A percentile compares a stretch with the other conserved stretches of the same genome.
These are phyloP conservation scores for Conistra vaccinii DNA, from an alignment of 2,888 invertebrate genomes.

Conservation along the genomic window DNA sequence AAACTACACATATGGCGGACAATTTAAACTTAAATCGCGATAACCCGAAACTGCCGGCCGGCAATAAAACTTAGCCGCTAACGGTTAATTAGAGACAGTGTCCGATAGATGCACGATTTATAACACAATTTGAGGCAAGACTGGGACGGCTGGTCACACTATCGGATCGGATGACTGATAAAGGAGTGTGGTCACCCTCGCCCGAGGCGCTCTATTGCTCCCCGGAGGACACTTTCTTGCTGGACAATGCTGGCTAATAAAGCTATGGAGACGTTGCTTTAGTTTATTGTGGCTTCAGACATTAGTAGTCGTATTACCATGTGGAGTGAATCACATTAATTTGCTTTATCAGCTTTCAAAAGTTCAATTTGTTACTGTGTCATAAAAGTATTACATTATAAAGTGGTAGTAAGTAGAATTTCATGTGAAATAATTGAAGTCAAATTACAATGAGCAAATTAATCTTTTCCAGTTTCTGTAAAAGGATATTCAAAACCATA, in stretches of 20 bases:
- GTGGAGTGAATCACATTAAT: conserved; percentile 28
- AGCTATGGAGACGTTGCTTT: conserved; percentile 64
- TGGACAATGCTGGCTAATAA: conserved; percentile 73
- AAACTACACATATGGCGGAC: conserved; percentile 82
- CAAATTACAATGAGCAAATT: not conserved
- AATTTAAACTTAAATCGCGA: conserved; percentile 84
- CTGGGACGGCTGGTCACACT: conserved; percentile 70
- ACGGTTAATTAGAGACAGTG: conserved; percentile 87
- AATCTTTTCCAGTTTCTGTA: not conserved
- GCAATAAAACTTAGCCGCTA: conserved; percentile 86
- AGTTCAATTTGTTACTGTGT: too few relatives aligned
- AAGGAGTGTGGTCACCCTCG: conserved; percentile 83
- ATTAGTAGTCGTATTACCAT: conserved; percentile 66
- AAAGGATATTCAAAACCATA: not conserved
- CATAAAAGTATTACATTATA: not conserved
- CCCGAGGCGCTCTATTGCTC: conserved; percentile 79
- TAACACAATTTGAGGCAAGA: conserved; percentile 74
- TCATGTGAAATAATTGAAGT: not conserved
- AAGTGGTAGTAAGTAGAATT: not conserved
- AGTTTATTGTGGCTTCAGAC: conserved; percentile 57
- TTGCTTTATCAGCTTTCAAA: not conserved
- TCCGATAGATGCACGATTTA: conserved; percentile 83
- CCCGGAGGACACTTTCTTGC: conserved; percentile 83
- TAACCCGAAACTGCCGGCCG: conserved; percentile 82
- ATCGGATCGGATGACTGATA: conserved; percentile 86